Base-by-base conservation (phyloP, 2,888 invertebrate genomes). In the Pycnomerus fuliginosus region DNA sequence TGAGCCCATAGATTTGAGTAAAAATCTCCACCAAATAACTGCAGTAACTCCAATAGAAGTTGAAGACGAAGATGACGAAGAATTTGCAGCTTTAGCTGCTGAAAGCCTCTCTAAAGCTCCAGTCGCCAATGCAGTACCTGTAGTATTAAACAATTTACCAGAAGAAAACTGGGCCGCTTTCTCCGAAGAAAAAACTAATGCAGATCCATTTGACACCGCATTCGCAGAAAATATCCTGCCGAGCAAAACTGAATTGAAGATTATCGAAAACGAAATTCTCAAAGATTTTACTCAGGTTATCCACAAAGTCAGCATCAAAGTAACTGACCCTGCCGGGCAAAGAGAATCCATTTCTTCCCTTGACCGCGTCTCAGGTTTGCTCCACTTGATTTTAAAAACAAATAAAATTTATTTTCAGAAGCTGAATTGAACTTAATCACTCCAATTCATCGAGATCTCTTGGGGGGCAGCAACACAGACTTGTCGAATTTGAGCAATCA, bases 151-250 rank as follows among this genome's bases (percentile, higher is more conserved):
- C 11, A 63, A 59, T 20, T 74, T 76, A 3, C 62, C 76, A 47
- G 56, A 67, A 34, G 55, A 63, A 22, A 75, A 80, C 54, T 85
- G 84, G 84, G 81, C 83, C 14, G 84, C 82, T 28, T 85, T 85
- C 68, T 82, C 77, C 67, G 80, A 78, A 38, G 38, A 44, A 22
- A 32, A 41, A 34, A 80, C 78, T 50, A 78, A 80, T 60, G 82
- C 80, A 59, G 90, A 91, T 78, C 91, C 91, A 0, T 91, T 91
- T 61, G 90, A 91, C 62, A 91, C 91, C 13, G 82, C 87, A 33
- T 89, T 89, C 69, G 90, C 86, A 0, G 86, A 86, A 40, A 84
- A 85, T 58, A 79, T 90, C 30, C 73, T 87, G 35, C 87, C 82
- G 23, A 80, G 80, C 13, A 77, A 84, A 53, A 72, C 77, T 37